These are phyloP conservation scores for Coleophora flavipennella DNA, from an alignment of 2,888 invertebrate species.

Conservation along the genomic window DNA sequence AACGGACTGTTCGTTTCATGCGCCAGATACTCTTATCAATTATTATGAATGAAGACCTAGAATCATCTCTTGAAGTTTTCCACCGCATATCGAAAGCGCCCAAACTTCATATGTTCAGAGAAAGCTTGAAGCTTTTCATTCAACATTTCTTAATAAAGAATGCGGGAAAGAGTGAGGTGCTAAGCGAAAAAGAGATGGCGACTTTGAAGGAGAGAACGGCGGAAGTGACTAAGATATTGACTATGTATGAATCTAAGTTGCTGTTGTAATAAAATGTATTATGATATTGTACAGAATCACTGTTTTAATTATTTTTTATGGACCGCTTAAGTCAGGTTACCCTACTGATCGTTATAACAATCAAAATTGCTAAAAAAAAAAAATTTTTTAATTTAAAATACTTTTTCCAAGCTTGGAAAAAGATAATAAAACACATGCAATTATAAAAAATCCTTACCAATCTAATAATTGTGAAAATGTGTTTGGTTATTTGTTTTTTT, in stretches of 20 bases:
- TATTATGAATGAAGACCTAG: conserved; percentile 77
- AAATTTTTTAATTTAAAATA: too few relatives aligned
- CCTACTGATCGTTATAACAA: too few relatives aligned
- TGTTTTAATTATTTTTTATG: too few relatives aligned
- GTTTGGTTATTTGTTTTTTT: too few relatives aligned
- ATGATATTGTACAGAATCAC: too few relatives aligned
- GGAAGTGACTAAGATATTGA: conserved; percentile 78
- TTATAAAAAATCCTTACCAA: too few relatives aligned
- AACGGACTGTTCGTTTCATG: conserved; percentile 83
- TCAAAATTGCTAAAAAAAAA: too few relatives aligned
- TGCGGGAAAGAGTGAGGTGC: conserved; percentile 54
- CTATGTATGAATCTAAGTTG: conserved; percentile 55
- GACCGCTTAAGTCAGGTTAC: too few relatives aligned
- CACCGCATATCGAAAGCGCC: conserved; percentile 79
- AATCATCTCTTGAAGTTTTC: conserved; percentile 77
- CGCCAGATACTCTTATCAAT: conserved; percentile 83
- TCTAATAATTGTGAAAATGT: too few relatives aligned
- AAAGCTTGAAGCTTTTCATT: conserved; percentile 87
- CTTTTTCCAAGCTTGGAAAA: too few relatives aligned
- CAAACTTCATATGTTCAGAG: conserved; percentile 85
- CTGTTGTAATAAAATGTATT: conserved; percentile 1
- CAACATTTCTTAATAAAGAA: conserved; percentile 87
- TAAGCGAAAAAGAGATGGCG: conserved; percentile 44
- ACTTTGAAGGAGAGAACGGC: conserved; percentile 68
- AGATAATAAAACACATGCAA: too few relatives aligned